Evolutionary conservation across 2,113 vertebrate species (phyloP), one percentile per base, ranked within the genome.

Genomic region (Sturnira hondurensis): DNA sequence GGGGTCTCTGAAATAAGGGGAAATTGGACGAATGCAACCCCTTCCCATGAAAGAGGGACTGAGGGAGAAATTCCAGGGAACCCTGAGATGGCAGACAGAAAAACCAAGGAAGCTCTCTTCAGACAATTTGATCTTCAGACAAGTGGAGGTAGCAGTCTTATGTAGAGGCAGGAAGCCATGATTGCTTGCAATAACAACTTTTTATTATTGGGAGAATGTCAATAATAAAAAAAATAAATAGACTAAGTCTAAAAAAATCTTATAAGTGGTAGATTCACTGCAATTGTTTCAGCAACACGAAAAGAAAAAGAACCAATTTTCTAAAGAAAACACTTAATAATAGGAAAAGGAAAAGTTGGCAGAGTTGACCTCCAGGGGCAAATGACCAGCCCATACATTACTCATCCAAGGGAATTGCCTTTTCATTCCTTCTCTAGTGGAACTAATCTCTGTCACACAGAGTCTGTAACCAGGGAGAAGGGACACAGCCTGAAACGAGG

Each of bases 261-360:
- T 86, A 36, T 24, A 85, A 86, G 36, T 80, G 68, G 24, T 26
- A 77, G 76, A 87, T 91, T 96, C 82, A 56, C 5, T 78, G n/a
- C 70, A 73, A 68, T 82, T 65, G 22, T 92, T 63, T 56, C 22
- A 95, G 86, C 31, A 58, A 28, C 61, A 33, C 11, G 20, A 88
- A 85, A 52, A 93, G 47, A 78, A 96, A 92, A 93, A 65, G 47
- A 82, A 74, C 1, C 26, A 70, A 77, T 91, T 93, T 91, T 82
- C 43, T 85, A n/a, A 2, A 50, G 70, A 90, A 96, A 93, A 58
- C 9, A 70, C 82, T 88, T 92, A 22, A 56, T 92, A 22, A 56
- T 15, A 85, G 33, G 92, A 45, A 89, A 96, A 82, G 43, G 56
- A 50, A 74, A 89, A 63, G 67, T 73, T 58, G 56, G 58, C 38